Conservation (phyloP, 2,888 invertebrate species). For the Pyrrhosoma nymphula region DNA sequence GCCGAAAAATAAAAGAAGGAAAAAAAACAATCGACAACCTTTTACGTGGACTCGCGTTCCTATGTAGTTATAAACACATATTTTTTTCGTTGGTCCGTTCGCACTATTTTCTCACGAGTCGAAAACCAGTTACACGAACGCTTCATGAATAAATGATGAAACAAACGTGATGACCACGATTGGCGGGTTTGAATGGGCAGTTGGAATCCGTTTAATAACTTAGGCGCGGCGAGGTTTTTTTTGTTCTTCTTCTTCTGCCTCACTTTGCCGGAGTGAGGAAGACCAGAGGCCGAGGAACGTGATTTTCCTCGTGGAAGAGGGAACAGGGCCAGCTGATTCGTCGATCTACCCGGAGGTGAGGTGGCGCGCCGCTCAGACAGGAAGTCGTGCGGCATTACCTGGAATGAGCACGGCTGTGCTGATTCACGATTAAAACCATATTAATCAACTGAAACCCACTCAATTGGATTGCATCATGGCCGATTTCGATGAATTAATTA, state of each 20-base stretch:
- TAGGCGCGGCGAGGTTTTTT: background rate
- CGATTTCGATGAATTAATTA: background rate
- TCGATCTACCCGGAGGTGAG: background rate
- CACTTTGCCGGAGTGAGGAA: background rate
- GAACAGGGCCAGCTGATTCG: background rate
- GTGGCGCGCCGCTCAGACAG: background rate
- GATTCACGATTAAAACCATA: background rate
- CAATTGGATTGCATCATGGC: background rate
- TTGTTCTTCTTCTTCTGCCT: background rate
- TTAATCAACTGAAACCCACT: background rate
- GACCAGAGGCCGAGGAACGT: constrained; percentile 4
- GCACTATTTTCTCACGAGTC: background rate
- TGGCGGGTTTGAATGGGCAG: background rate
- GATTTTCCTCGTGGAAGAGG: background rate
- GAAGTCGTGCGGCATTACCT: background rate
- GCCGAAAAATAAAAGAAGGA: background rate
- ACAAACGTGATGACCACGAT: background rate
- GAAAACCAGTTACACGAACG: background rate
- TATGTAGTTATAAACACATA: background rate
- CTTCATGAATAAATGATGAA: constrained; percentile 32
- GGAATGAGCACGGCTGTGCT: background rate
- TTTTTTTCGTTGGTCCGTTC: background rate
- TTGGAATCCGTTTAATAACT: background rate
- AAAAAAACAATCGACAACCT: background rate
- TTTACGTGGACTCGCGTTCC: background rate